These are phyloP conservation scores for Nomada flava DNA, from an alignment of 2,888 invertebrate genomes.

Conservation along the genomic window DNA sequence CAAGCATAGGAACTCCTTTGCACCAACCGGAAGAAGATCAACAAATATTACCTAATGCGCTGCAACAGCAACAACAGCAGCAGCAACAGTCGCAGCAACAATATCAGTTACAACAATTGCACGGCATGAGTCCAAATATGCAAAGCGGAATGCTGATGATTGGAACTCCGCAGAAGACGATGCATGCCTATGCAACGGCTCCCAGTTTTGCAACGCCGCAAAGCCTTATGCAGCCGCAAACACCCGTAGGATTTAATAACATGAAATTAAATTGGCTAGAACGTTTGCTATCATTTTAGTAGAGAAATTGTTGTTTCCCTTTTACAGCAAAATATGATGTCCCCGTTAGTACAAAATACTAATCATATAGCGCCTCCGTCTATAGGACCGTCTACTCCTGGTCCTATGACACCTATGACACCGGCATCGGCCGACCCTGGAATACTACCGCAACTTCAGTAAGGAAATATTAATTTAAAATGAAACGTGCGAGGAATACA, in stretches of 20 bases:
- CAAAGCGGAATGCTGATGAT: conserved; percentile 88
- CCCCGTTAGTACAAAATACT: conserved; percentile 90
- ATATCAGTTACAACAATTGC: conserved; percentile 87
- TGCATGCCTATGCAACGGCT: conserved; percentile 90
- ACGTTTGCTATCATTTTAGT: not conserved
- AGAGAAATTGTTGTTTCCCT: conserved; percentile 21
- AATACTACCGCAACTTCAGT: conserved; percentile 97
- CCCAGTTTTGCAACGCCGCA: conserved; percentile 92
- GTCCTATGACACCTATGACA: conserved; percentile 92
- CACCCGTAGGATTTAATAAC: conserved; percentile 87
- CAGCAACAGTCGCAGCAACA: conserved; percentile 87
- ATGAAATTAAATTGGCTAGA: conserved; percentile 7
- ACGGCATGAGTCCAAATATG: conserved; percentile 86
- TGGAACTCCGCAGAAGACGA: conserved; percentile 89
- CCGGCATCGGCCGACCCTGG: conserved; percentile 95
- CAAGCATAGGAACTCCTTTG: conserved; percentile 95
- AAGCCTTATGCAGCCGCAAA: conserved; percentile 95
- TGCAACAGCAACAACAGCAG: conserved; percentile 88
- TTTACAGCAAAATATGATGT: conserved; percentile 92
- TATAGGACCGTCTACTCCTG: conserved; percentile 90
- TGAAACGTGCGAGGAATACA: not conserved
- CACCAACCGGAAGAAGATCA: conserved; percentile 97
- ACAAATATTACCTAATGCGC: conserved; percentile 93
- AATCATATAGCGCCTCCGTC: conserved; percentile 87
- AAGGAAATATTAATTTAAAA: conserved; percentile 75